Evolutionary conservation across 2,888 invertebrate genomes (phyloP).

Genomic region (Amphipoea oculea): DNA sequence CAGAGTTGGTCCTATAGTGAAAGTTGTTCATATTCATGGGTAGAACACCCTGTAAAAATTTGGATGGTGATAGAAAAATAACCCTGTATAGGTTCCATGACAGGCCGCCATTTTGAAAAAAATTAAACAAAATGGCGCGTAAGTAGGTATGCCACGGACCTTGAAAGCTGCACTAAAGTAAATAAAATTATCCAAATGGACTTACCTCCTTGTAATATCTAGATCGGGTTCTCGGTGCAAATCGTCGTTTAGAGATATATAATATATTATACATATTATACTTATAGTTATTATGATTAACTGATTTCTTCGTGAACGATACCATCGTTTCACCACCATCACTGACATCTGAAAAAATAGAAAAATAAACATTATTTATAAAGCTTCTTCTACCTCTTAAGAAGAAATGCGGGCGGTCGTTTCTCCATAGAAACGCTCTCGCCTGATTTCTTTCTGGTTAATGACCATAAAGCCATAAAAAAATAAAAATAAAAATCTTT

Average conservation of each 20-base stretch:
- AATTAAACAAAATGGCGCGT: background rate
- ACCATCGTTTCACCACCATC: conserved; percentile 78
- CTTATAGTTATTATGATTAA: conserved; percentile 69
- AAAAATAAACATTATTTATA: background rate
- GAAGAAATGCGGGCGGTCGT: too few relatives aligned
- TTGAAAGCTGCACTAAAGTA: background rate
- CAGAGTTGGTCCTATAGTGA: too few relatives aligned
- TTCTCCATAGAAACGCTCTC: too few relatives aligned
- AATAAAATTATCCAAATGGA: background rate
- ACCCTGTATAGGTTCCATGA: too few relatives aligned
- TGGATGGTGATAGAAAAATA: too few relatives aligned
- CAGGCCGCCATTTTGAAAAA: background rate
- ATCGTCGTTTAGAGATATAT: conserved; percentile 18
- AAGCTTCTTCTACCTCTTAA: background rate
- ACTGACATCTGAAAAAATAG: conserved; percentile 73
- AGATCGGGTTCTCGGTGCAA: conserved; percentile 30
- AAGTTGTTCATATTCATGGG: too few relatives aligned
- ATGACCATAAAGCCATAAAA: too few relatives aligned
- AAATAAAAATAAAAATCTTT: too few relatives aligned
- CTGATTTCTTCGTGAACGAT: conserved; percentile 78
- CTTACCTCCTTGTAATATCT: conserved; percentile 43
- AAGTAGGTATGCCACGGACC: background rate
- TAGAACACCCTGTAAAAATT: too few relatives aligned
- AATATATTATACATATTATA: conserved; percentile 67
- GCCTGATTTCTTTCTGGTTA: too few relatives aligned